Percentiles rank a stretch among this genome's conserved stretches.
Conservation (phyloP, 2,888 invertebrate species). For the Allolobophora icterica region DNA sequence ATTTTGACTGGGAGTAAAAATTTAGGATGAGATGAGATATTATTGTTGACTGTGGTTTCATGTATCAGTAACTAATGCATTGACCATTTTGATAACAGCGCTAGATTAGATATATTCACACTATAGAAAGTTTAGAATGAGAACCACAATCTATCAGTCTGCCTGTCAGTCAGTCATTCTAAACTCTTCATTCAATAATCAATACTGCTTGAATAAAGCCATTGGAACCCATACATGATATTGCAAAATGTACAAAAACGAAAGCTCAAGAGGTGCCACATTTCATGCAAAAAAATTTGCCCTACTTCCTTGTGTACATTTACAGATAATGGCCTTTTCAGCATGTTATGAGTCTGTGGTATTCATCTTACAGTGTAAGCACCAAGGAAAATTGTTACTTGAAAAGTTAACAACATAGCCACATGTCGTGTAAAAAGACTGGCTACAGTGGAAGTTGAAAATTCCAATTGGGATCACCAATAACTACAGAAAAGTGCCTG, state of each 20-base stretch:
- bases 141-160: not conserved
- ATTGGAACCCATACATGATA: not conserved
- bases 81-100: not conserved
- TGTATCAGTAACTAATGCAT: not conserved
- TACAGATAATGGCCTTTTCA: not conserved
- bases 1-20: not conserved
- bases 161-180: not conserved
- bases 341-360: not conserved
- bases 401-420: not conserved
- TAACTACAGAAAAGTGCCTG: not conserved
- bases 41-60: not conserved
- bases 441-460: not conserved
- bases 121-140: not conserved
- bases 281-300: not conserved
- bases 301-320: not conserved
- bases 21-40: not conserved
- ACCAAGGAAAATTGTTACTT: not conserved
- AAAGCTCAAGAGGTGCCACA: not conserved
- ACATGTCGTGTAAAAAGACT: not conserved
- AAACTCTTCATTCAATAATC: not conserved
- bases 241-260: not conserved
- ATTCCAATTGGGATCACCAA: not conserved
- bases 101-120: not conserved
- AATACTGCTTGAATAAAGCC: not conserved
- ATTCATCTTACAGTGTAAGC: not conserved